Evolutionary conservation across 2,888 invertebrate genomes (phyloP).

Genomic region (Dasypolia templi): DNA sequence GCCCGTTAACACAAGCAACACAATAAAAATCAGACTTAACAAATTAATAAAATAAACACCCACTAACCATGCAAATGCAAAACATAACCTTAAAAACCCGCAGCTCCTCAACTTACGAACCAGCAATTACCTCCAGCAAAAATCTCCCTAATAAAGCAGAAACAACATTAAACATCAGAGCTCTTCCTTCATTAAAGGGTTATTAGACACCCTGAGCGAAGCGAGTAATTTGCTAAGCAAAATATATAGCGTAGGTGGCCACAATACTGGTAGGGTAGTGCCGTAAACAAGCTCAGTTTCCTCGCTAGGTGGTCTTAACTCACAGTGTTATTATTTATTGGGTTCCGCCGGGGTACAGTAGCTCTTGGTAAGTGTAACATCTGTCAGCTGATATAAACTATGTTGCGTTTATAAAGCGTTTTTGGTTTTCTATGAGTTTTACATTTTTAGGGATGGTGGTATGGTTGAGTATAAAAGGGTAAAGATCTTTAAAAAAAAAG

Average conservation of each 20-base stretch:
- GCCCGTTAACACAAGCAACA: background rate
- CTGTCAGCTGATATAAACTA: conserved; percentile 72
- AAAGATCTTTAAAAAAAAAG: too few species aligned
- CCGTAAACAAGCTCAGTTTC: conserved; percentile 86
- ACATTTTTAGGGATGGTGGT: conserved; percentile 11
- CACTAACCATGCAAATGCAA: conserved; percentile 17
- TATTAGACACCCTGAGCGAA: conserved; percentile 87
- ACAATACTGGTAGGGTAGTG: conserved; percentile 84
- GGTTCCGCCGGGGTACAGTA: conserved; percentile 81
- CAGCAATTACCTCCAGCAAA: conserved; percentile 60
- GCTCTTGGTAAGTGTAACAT: conserved; percentile 79
- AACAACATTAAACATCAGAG: conserved; percentile 67
- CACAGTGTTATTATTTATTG: conserved; percentile 89
- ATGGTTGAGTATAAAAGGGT: background rate
- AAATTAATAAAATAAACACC: conserved; percentile 6
- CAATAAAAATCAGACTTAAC: background rate
- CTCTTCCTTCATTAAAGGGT: conserved; percentile 88
- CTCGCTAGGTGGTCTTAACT: conserved; percentile 90
- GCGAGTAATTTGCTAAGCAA: conserved; percentile 89
- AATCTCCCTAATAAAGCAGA: conserved; percentile 67
- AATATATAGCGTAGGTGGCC: conserved; percentile 89
- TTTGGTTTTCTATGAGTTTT: conserved; percentile 50
- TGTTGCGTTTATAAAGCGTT: conserved; percentile 60
- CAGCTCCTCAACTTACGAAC: conserved; percentile 53
- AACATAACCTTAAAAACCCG: conserved; percentile 30